These are phyloP conservation scores for Bambusicola thoracicus DNA, from an alignment of 2,113 vertebrate genomes.

Conservation along the genomic window DNA sequence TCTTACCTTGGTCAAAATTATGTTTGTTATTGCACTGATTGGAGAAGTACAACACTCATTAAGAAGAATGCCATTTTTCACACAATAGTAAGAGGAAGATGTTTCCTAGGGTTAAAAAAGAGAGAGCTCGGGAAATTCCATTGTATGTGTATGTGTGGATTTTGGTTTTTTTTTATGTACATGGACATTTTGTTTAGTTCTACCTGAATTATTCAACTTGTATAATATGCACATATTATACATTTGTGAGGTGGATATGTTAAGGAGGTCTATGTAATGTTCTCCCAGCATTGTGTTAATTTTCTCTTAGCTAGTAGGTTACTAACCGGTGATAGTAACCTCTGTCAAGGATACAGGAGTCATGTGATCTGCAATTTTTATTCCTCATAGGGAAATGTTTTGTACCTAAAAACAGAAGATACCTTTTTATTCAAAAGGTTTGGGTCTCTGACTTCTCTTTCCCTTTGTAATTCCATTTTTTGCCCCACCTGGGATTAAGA, in stretches of 20 bases:
- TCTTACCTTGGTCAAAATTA: neutral
- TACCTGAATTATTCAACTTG: neutral
- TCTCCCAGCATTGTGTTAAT: neutral
- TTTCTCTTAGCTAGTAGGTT: neutral
- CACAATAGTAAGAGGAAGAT: neutral
- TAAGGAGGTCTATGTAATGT: neutral
- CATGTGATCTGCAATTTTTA: neutral
- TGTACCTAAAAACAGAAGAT: neutral
- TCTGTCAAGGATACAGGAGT: neutral
- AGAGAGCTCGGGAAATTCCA: neutral
- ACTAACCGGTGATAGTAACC: neutral
- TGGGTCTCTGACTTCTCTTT: neutral
- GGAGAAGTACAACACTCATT: rapidly evolving
- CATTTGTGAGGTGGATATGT: neutral
- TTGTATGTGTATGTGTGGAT: neutral
- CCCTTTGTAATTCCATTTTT: neutral
- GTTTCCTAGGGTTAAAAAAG: neutral
- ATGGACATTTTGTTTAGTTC: neutral
- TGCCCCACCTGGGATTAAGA: neutral
- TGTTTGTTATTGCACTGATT: neutral
- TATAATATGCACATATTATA: neutral
- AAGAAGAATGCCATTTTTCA: neutral
- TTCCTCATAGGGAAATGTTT: neutral
- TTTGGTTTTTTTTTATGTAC: neutral
- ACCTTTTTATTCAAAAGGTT: neutral